Conservation (phyloP, 1,140 invertebrate genomes). For the Episyrphus balteatus region DNA sequence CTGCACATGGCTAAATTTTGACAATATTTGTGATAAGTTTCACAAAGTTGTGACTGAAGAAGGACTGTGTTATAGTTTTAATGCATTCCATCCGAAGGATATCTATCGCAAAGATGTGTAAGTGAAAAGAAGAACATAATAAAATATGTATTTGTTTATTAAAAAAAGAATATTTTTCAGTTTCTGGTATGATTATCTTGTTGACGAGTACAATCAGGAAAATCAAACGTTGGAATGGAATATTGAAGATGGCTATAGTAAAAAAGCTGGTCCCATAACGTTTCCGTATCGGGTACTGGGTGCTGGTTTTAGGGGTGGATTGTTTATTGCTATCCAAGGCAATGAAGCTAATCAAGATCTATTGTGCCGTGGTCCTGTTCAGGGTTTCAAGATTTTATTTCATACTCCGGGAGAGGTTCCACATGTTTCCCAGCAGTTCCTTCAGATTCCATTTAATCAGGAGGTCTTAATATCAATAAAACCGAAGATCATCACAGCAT, state of each 20-base stretch:
- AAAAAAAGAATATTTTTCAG: not conserved
- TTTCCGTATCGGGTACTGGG: not conserved
- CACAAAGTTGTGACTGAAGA: not conserved
- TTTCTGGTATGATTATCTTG: not conserved
- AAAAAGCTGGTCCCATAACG: not conserved
- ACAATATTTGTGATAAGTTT: constrained; percentile 39
- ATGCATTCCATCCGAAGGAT: not conserved
- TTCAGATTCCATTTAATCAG: not conserved
- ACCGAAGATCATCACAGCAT: no score
- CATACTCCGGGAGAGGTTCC: not conserved
- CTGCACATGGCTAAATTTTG: constrained; percentile 48
- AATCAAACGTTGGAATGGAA: not conserved
- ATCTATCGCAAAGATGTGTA: not conserved
- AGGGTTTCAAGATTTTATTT: not conserved
- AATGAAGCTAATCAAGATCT: not conserved
- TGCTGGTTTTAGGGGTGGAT: not conserved
- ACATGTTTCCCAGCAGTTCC: not conserved
- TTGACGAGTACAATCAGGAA: not conserved
- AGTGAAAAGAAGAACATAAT: not conserved
- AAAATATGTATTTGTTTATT: not conserved
- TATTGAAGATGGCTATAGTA: no score
- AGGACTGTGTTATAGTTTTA: not conserved
- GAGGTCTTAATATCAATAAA: not conserved
- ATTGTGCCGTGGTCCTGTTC: not conserved
- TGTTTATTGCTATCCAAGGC: not conserved